Base-by-base conservation (phyloP, 1,140 invertebrate species). In the Spodoptera litura region DNA sequence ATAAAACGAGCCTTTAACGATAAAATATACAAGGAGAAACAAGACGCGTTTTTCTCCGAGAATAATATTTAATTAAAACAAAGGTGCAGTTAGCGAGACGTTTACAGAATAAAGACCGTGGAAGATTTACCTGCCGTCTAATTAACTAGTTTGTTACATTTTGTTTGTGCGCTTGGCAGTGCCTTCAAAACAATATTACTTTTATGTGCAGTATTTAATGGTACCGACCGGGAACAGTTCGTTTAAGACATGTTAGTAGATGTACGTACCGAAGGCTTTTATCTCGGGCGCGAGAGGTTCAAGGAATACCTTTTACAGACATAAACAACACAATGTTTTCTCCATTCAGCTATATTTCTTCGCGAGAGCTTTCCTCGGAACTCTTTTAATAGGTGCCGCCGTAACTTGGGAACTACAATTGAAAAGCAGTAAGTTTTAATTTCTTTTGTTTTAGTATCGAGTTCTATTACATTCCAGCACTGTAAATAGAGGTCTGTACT, bases 51-150 rank as follows among this genome's bases (percentile, higher is more conserved):
- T 71, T 71, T 74, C 58, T 75, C 49, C 35, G 25, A 13, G 59
- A 59, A 75, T 62, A 74, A 73, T 74, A 64, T 75, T 75, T 75
- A 75, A 75, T 75, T 75, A 75, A 75, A 75, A 62, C 73, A 64
- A 75, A 75, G 51, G 59, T 62, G 73, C 59, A 62, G 58, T 74
- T 74, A 75, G 49, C 49, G 49, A 15, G 59, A 49, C 38, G 15
- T 64, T 75, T 53, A 64, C 20, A 49, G 13, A 64, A 62, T 75
- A 74, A 74, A 52, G 35, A 74, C 15, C 58, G 56, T 38, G 25
- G 15, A 25, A n/a, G 56, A 61, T 61, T 74, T 74, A 74, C 51
- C 20, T 27, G n/a, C 44, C 38, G 38, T 31, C 12, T 61, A 61
- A 38, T 74, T 74, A 49, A 56, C 56, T 49, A 74, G 55, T 74